Evolutionary conservation across 2,888 invertebrate species (phyloP).

Genomic region (Buathra laborator): DNA sequence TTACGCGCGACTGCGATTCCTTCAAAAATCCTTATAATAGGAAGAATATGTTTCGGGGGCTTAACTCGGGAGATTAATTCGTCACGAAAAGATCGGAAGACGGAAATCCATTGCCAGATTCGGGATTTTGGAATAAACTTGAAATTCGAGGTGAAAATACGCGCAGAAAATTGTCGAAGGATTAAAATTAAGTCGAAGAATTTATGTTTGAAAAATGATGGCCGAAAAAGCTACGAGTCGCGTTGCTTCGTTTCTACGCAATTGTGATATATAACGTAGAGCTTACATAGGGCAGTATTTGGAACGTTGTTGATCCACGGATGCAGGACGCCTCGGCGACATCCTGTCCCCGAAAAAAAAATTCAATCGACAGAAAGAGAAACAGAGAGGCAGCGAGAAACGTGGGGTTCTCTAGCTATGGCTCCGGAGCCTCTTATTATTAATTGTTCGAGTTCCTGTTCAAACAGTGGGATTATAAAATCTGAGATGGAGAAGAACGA

Average conservation of each 20-base stretch:
- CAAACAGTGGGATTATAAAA: slow-evolving; percentile 82
- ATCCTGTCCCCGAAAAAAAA: slow-evolving; percentile 66
- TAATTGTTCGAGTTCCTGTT: slow-evolving; percentile 84
- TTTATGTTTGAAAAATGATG: slow-evolving; percentile 14
- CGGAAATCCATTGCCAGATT: background rate
- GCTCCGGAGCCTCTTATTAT: slow-evolving; percentile 76
- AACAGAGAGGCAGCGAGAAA: slow-evolving; percentile 65
- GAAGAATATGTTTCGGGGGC: slow-evolving; percentile 19
- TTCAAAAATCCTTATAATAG: slow-evolving; percentile 8
- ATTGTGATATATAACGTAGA: background rate
- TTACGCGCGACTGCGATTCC: slow-evolving; percentile 38
- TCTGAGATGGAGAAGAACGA: slow-evolving; percentile 69
- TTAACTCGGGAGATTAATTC: slow-evolving; percentile 56
- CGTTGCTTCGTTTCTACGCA: background rate
- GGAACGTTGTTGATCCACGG: slow-evolving; percentile 52
- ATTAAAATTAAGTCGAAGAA: background rate
- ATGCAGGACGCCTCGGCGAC: slow-evolving; percentile 61
- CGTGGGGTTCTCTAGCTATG: slow-evolving; percentile 72
- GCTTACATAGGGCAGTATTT: slow-evolving; percentile 11
- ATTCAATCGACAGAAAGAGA: slow-evolving; percentile 55
- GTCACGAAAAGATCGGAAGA: slow-evolving; percentile 33
- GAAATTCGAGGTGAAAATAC: slow-evolving; percentile 1
- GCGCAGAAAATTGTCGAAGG: background rate
- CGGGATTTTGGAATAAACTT: background rate
- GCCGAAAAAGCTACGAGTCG: background rate